A percentile compares a stretch with the other conserved stretches of the same genome.
These are phyloP conservation scores for Platysteira castanea DNA, from an alignment of 2,113 vertebrate species.

Conservation along the genomic window DNA sequence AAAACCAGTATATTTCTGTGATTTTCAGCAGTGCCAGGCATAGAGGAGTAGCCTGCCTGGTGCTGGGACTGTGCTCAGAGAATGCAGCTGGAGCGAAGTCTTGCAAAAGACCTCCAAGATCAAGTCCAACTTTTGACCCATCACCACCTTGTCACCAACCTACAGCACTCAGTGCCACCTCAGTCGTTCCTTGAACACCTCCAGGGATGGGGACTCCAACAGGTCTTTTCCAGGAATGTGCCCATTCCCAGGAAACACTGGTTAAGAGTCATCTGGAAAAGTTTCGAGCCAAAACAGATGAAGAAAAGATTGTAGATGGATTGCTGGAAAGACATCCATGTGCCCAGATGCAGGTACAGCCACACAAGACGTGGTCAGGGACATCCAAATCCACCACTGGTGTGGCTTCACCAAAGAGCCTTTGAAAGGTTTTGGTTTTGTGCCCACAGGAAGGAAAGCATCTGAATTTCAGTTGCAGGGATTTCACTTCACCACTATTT, in stretches of 20 bases:
- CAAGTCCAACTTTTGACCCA: not conserved
- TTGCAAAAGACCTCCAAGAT: not conserved
- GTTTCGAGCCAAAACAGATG: not conserved
- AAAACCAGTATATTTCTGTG: not conserved
- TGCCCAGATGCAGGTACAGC: not conserved
- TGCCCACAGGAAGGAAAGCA: not conserved
- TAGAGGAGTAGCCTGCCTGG: accelerated
- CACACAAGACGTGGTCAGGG: not conserved
- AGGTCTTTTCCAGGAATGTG: not conserved
- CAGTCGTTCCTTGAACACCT: not conserved
- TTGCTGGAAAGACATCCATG: not conserved
- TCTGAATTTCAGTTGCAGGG: not conserved
- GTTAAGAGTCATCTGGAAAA: not conserved
- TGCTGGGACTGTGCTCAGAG: not conserved
- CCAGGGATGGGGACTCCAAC: not conserved
- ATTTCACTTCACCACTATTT: not conserved
- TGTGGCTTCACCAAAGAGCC: not conserved
- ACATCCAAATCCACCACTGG: not conserved
- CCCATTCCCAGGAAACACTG: not conserved
- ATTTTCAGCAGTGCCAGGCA: not conserved
- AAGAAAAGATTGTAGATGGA: not conserved
- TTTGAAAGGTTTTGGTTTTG: not conserved
- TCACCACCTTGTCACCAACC: not conserved
- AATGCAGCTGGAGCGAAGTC: not conserved
- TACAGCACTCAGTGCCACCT: not conserved